Conservation (phyloP, 2,888 invertebrate genomes). For the Sphinx pinastri region DNA sequence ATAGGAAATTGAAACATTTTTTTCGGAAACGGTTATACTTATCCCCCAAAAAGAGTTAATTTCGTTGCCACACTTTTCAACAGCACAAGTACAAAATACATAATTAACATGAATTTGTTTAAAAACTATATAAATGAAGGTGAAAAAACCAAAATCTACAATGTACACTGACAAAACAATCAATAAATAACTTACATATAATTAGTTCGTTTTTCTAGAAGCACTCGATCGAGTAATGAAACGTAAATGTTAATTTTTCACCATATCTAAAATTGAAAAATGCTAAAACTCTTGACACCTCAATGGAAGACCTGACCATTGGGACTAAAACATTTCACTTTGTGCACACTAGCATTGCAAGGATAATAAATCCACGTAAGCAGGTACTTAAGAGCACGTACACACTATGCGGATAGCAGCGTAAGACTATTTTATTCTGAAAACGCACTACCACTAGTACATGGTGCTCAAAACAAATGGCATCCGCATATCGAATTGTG, state of each 20-base stretch:
- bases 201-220: conserved; percentile 21
- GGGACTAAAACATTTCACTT: conserved; percentile 27
- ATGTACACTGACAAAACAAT: conserved; percentile 25
- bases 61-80: not conserved
- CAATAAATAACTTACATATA: conserved; percentile 27
- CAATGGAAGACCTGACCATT: conserved; percentile 67
- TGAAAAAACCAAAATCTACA: conserved; percentile 12
- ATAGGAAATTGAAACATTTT: no score
- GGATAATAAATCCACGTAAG: not conserved
- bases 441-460: no score
- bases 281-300: conserved; percentile 50
- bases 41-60: not conserved
- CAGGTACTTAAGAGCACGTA: no score
- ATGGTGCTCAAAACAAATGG: no score
- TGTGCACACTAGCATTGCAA: conserved; percentile 1
- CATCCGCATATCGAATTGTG: no score
- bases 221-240: conserved; percentile 23
- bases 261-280: conserved; percentile 27
- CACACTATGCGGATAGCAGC: no score
- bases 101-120: conserved; percentile 8
- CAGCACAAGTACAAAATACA: conserved; percentile 3
- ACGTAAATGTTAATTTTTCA: conserved; percentile 14
- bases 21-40: not conserved
- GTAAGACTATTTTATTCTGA: no score
- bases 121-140: conserved; percentile 4